Percentiles rank a stretch among this genome's conserved stretches.
Conservation (phyloP, 2,888 invertebrate species). For the Clunio marinus region DNA sequence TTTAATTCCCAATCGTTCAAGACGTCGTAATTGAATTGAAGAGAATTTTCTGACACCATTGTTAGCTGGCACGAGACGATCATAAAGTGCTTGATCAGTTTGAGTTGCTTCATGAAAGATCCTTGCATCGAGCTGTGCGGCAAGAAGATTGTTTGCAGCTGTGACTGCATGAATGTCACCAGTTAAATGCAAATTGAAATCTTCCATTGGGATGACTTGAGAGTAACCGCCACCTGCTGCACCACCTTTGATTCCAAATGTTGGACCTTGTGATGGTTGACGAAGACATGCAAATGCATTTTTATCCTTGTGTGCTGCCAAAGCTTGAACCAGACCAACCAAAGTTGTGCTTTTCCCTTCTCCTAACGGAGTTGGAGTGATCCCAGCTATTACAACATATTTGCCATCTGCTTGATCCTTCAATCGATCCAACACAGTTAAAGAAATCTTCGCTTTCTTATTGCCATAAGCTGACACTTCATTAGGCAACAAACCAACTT, state of each 20-base stretch:
- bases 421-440: constrained; percentile 74
- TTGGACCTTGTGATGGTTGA: constrained; percentile 98
- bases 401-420: constrained; percentile 68
- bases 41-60: constrained; percentile 81
- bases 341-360: constrained; percentile 67
- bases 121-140: constrained; percentile 93
- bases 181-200: constrained; percentile 96
- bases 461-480: constrained; percentile 90
- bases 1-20: constrained; percentile 70
- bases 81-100: constrained; percentile 75
- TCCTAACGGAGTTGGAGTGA: constrained; percentile 45
- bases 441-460: constrained; percentile 89
- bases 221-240: constrained; percentile 99
- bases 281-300: constrained; percentile 92
- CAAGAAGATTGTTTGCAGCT: constrained; percentile 94
- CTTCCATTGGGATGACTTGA: constrained; percentile 98
- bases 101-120: constrained; percentile 97
- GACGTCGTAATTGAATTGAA: constrained; percentile 73
- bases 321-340: constrained; percentile 87
- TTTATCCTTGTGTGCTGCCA: constrained; percentile 74
- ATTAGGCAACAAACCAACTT: constrained; percentile 73
- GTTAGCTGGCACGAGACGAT: constrained; percentile 79
- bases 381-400: constrained; percentile 95
- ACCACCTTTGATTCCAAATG: constrained; percentile 97
- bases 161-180: constrained; percentile 99